phyloP scores from a whole-genome alignment of 1,140 invertebrate genomes.

The Pogonognathellus flavescens region DNA sequence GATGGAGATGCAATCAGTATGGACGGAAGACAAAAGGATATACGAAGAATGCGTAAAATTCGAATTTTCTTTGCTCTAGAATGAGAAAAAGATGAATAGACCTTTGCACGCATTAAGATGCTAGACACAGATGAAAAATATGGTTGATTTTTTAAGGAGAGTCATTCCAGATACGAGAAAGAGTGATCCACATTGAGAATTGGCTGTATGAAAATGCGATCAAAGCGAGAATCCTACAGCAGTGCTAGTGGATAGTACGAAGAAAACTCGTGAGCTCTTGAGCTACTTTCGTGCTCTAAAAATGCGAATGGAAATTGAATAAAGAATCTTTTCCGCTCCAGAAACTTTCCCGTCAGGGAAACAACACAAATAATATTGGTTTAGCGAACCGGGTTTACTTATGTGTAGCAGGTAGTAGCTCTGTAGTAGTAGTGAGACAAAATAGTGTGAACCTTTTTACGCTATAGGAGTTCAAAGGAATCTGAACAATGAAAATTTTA shows the following conservation, averaged over 20 bases:
- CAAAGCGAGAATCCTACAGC: neutral
- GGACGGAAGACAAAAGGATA: neutral
- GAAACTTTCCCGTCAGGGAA: neutral
- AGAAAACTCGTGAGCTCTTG: neutral
- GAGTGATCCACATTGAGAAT: too few relatives aligned
- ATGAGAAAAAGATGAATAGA: neutral
- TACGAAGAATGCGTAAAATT: slow-evolving; percentile 29
- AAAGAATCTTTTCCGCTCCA: slow-evolving; percentile 17
- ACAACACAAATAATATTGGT: slow-evolving; percentile 11
- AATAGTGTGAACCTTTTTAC: neutral
- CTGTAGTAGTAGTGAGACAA: neutral
- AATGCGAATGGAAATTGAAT: slow-evolving; percentile 9
- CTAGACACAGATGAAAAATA: slow-evolving; percentile 32
- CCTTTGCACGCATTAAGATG: neutral
- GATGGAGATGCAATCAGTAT: slow-evolving; percentile 22
- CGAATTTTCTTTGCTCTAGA: slow-evolving; percentile 41
- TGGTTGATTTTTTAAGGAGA: slow-evolving; percentile 16
- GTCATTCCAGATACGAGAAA: neutral
- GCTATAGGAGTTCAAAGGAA: neutral
- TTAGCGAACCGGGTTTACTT: neutral
- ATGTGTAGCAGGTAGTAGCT: neutral
- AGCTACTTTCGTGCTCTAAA: neutral
- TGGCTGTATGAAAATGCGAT: neutral
- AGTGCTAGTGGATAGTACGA: neutral
- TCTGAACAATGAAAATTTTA: too few relatives aligned